Evolutionary conservation across 2,888 invertebrate genomes (phyloP).

Genomic region (Hirtodrosophila cameraria): DNA sequence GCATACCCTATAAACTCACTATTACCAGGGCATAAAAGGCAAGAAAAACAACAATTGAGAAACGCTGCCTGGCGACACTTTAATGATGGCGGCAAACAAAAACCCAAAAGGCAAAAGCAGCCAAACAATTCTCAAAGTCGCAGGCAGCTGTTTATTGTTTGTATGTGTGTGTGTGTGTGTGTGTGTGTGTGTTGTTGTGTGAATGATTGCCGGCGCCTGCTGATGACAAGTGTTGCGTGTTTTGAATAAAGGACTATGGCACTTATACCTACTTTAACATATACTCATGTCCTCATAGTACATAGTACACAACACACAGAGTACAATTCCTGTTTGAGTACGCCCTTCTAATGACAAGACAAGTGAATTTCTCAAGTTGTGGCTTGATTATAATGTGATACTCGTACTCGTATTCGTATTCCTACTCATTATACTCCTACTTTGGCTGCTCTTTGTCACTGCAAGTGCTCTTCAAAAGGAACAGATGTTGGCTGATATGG

Average conservation of each 20-base stretch:
- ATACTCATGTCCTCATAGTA: constrained; percentile 7
- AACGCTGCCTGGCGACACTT: constrained; percentile 35
- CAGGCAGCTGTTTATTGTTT: constrained; percentile 52
- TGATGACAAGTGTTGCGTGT: constrained; percentile 79
- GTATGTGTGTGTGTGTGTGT: constrained; percentile 8
- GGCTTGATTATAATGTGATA: constrained; percentile 51
- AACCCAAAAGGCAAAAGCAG: constrained; percentile 35
- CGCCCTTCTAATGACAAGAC: constrained; percentile 56
- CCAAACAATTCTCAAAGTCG: constrained; percentile 27
- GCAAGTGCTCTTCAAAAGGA: constrained; percentile 27
- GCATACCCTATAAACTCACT: not conserved
- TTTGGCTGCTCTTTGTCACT: constrained; percentile 37
- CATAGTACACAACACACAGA: no score
- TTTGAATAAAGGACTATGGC: constrained; percentile 68
- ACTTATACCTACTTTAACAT: constrained; percentile 27
- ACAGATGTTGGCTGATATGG: no score
- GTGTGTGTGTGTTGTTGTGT: constrained; percentile 29
- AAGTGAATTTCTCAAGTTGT: constrained; percentile 40
- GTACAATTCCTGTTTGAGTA: constrained; percentile 30
- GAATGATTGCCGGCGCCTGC: constrained; percentile 73
- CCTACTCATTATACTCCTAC: no score
- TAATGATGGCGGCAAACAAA: constrained; percentile 44
- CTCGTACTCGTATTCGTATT: constrained; percentile 14
- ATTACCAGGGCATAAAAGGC: constrained; percentile 22
- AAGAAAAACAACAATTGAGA: constrained; percentile 18